phyloP scores from a whole-genome alignment of 2,888 invertebrate genomes.

The Acanthoscelides obtectus region DNA sequence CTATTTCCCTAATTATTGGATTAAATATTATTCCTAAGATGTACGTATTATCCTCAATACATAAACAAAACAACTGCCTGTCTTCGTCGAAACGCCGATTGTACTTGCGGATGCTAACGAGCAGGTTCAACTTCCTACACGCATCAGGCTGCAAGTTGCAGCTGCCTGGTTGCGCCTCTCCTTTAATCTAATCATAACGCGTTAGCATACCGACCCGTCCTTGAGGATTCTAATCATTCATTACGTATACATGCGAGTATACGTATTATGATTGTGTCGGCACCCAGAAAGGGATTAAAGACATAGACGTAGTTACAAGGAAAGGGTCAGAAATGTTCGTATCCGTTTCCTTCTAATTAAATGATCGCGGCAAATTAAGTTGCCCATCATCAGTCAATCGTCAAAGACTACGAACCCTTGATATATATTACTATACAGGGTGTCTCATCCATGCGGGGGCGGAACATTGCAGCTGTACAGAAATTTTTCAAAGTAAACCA shows the following conservation, averaged over 20 bases:
- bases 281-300: neutral
- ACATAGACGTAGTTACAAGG: neutral
- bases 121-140: neutral
- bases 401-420: no score
- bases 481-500: no score
- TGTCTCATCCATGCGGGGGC: no score
- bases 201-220: neutral
- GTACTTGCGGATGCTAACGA: neutral
- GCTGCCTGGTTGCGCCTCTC: no score
- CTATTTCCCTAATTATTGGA: no score
- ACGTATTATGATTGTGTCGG: neutral
- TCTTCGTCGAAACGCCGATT: neutral
- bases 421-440: no score
- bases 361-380: no score
- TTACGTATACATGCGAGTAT: neutral
- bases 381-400: no score
- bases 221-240: neutral
- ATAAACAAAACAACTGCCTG: neutral
- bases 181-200: neutral
- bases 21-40: no score
- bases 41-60: neutral
- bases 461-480: no score
- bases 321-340: no score
- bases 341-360: no score
- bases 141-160: neutral